Evolutionary conservation across 2,888 invertebrate species (phyloP).

Genomic region (Adelphocoris suturalis): DNA sequence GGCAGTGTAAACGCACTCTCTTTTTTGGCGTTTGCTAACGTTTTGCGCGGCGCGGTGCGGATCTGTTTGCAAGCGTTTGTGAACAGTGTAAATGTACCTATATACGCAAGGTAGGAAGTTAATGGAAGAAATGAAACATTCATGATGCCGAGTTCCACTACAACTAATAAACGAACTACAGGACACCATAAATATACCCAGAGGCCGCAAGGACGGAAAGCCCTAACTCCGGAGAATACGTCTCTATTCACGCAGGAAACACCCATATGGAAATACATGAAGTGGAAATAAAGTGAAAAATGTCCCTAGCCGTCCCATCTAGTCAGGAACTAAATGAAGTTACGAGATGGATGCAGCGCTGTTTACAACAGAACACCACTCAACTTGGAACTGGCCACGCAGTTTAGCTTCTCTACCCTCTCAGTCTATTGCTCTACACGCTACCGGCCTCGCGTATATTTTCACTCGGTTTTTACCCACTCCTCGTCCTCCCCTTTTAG

Average conservation of each 20-base stretch:
- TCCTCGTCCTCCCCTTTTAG: background rate
- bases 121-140: too few relatives aligned
- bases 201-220: too few relatives aligned
- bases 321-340: constrained; percentile 44
- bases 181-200: too few relatives aligned
- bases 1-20: too few relatives aligned
- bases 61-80: too few relatives aligned
- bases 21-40: too few relatives aligned
- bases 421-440: background rate
- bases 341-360: constrained; percentile 52
- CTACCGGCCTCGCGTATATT: background rate
- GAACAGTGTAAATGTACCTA: too few relatives aligned
- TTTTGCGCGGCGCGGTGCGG: too few relatives aligned
- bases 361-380: constrained; percentile 57
- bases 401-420: constrained; percentile 33
- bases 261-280: constrained; percentile 45
- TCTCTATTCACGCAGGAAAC: background rate
- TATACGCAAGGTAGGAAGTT: too few relatives aligned
- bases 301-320: constrained; percentile 33
- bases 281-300: constrained; percentile 62
- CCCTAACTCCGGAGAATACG: background rate
- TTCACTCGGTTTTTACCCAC: background rate
- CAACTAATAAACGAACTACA: too few relatives aligned
- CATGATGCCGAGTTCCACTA: too few relatives aligned
- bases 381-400: constrained; percentile 52